Percentiles rank a stretch among this genome's conserved stretches.
These are phyloP conservation scores for Petromus typicus DNA, from an alignment of 2,113 vertebrate species.

Conservation along the genomic window DNA sequence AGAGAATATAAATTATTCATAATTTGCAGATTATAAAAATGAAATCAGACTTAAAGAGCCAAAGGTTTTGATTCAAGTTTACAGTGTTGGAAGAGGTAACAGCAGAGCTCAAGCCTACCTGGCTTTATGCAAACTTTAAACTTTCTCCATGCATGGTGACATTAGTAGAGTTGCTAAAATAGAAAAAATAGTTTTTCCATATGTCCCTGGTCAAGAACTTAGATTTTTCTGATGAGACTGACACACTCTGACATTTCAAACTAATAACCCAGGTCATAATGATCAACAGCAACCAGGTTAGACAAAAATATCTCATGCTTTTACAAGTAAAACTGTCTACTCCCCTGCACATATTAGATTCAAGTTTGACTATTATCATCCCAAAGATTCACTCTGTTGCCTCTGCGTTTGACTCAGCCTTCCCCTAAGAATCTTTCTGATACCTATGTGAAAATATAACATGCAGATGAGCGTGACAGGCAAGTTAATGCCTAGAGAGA, in stretches of 20 bases:
- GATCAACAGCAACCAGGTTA: background rate
- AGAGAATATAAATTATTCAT: background rate
- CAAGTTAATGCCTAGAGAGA: slow-evolving; percentile 6
- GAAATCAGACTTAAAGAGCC: background rate
- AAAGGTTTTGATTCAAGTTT: background rate
- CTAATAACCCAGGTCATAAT: slow-evolving; percentile 4
- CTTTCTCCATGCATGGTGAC: too few species aligned
- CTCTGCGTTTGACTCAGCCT: background rate
- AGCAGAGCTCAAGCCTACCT: background rate
- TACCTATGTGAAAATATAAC: background rate
- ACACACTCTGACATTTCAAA: slow-evolving; percentile 15
- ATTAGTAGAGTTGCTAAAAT: background rate
- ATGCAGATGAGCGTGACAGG: slow-evolving; percentile 50
- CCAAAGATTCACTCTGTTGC: background rate
- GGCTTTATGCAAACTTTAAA: background rate
- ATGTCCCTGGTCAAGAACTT: background rate
- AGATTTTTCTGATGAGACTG: background rate
- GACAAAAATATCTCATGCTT: background rate
- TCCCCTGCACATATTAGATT: background rate
- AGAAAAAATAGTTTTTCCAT: background rate
- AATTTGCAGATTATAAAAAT: background rate
- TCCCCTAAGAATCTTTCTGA: slow-evolving; percentile 50
- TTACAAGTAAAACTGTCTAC: slow-evolving; percentile 23
- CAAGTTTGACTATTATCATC: background rate
- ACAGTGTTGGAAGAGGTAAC: background rate